Conservation (phyloP, 2,113 vertebrate genomes). For the Indri indri region DNA sequence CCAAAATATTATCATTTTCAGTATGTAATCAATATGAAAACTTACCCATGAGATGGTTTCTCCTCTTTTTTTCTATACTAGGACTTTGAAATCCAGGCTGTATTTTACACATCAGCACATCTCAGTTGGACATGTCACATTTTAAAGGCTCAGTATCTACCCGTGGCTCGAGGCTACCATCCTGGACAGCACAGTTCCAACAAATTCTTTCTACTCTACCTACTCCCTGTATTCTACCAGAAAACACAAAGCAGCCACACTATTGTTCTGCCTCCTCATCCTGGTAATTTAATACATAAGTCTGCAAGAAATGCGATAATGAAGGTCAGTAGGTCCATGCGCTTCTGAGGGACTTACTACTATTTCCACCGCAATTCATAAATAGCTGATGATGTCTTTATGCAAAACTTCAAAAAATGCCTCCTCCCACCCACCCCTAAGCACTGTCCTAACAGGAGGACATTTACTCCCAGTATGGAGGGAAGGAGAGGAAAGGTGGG, state of each 20-base stretch:
- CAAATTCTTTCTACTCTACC: background rate
- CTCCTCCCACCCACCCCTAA: background rate
- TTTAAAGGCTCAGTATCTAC: background rate
- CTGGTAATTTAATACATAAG: background rate
- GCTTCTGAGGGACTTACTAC: background rate
- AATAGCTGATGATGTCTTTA: background rate
- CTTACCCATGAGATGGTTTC: background rate
- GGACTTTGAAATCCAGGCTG: background rate
- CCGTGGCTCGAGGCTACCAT: background rate
- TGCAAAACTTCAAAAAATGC: background rate
- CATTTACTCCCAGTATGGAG: background rate
- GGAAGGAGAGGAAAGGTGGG: too few relatives aligned
- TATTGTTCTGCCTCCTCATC: background rate
- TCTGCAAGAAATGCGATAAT: slow-evolving; percentile 1
- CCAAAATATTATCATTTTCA: background rate
- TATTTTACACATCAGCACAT: background rate
- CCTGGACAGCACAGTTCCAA: background rate
- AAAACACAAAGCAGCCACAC: background rate
- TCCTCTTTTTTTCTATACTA: background rate
- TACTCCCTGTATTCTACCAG: background rate
- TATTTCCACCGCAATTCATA: background rate
- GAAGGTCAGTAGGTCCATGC: background rate
- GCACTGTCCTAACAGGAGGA: background rate
- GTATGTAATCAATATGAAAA: background rate
- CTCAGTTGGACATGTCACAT: background rate